These are phyloP conservation scores for Danaus melanippus DNA, from an alignment of 1,140 invertebrate genomes.

Conservation along the genomic window DNA sequence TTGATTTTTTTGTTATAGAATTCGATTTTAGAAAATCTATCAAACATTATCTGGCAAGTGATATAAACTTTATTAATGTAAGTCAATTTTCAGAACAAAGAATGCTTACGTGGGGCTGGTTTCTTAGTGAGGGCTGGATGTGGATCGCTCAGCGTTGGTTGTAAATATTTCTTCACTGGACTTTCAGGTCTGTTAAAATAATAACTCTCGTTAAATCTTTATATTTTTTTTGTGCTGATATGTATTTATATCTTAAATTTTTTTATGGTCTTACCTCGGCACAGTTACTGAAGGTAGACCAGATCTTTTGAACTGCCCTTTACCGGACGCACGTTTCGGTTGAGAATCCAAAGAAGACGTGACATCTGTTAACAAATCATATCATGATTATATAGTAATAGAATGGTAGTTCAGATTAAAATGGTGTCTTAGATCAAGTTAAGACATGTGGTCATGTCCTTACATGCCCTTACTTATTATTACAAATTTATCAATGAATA, in stretches of 20 bases:
- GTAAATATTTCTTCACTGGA: constrained; percentile 87
- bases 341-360: constrained; percentile 47
- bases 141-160: constrained; percentile 90
- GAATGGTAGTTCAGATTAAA: no score
- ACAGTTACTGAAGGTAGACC: constrained; percentile 48
- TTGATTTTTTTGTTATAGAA: no score
- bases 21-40: no score
- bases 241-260: not conserved
- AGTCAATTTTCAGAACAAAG: not conserved
- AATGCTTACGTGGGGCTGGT: constrained; percentile 70
- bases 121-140: constrained; percentile 84
- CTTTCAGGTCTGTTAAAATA: constrained; percentile 79
- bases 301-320: constrained; percentile 50
- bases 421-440: no score
- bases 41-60: no score
- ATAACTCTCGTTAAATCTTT: not conserved
- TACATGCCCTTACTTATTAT: no score
- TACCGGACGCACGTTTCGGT: constrained; percentile 50
- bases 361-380: constrained; percentile 35
- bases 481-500: no score
- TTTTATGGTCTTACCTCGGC: constrained; percentile 38
- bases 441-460: no score
- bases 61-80: no score
- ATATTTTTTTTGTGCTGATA: no score
- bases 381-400: no score